Conservation (phyloP, 2,888 invertebrate genomes). For the Nephrotoma guestfalica region DNA sequence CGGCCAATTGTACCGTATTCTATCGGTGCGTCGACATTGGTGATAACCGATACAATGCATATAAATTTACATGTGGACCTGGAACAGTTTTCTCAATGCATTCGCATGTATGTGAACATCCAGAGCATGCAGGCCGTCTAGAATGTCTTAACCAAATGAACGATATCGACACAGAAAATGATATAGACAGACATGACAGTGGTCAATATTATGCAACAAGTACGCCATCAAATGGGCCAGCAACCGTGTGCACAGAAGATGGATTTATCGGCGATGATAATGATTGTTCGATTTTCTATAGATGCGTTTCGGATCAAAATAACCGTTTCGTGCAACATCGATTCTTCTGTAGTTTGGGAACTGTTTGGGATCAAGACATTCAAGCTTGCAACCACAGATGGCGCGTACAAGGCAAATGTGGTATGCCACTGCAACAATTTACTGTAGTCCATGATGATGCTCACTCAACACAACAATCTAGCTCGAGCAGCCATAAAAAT, state of each 20-base stretch:
- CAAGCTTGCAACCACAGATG: constrained; percentile 58
- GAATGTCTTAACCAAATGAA: constrained; percentile 42
- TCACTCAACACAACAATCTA: constrained; percentile 1
- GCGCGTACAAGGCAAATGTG: constrained; percentile 37
- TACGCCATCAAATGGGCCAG: constrained; percentile 1
- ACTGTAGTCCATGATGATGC: background rate
- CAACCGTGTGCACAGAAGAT: constrained; percentile 39
- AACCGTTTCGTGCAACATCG: constrained; percentile 49
- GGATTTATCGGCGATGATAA: constrained; percentile 55
- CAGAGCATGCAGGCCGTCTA: constrained; percentile 47
- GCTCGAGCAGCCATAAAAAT: background rate
- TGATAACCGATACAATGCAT: constrained; percentile 39
- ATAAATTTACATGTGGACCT: constrained; percentile 55
- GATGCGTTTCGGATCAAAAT: constrained; percentile 51
- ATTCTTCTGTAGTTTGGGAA: constrained; percentile 59
- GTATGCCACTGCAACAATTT: constrained; percentile 4
- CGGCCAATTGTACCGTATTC: constrained; percentile 55
- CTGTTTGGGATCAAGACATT: constrained; percentile 57
- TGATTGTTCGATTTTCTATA: constrained; percentile 61
- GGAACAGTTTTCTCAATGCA: constrained; percentile 61
- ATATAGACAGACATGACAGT: constrained; percentile 5
- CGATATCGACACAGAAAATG: constrained; percentile 18
- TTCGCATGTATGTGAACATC: constrained; percentile 52
- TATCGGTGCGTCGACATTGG: constrained; percentile 57
- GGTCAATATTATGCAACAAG: background rate